Evolutionary conservation across 1,140 invertebrate species (phyloP).

Genomic region (Drosophila busckii): DNA sequence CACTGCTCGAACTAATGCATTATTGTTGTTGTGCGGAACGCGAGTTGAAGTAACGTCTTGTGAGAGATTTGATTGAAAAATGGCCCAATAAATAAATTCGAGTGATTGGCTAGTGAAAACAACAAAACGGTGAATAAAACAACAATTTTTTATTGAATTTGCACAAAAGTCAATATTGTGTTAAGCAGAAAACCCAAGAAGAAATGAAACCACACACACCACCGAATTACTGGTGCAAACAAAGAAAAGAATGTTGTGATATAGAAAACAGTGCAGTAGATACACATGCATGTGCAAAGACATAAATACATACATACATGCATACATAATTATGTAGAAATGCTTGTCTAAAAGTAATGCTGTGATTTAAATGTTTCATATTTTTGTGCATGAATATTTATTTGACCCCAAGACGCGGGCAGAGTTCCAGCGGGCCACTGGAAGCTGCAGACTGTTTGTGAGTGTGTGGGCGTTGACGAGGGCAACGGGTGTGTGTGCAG

Average conservation of each 20-base stretch:
- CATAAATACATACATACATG: background rate
- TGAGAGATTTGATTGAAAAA: constrained; percentile 10
- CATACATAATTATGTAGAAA: constrained; percentile 3
- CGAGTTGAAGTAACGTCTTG: constrained; percentile 21
- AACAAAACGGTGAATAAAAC: constrained; percentile 28
- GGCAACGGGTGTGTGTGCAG: too few relatives aligned
- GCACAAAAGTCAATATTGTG: constrained; percentile 7
- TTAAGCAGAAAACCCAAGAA: background rate
- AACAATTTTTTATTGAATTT: background rate
- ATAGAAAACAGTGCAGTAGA: constrained; percentile 34
- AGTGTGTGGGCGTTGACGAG: too few relatives aligned
- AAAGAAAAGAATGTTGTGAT: constrained; percentile 46
- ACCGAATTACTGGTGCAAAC: constrained; percentile 25
- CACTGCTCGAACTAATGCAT: constrained; percentile 1
- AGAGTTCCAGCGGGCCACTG: constrained; percentile 24
- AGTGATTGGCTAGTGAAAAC: constrained; percentile 18
- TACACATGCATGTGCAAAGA: constrained; percentile 22
- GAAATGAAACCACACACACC: constrained; percentile 12
- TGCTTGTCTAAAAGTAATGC: background rate
- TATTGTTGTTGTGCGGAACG: constrained; percentile 22
- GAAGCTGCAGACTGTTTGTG: constrained; percentile 29
- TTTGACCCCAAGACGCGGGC: constrained; percentile 32
- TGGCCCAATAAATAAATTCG: constrained; percentile 22
- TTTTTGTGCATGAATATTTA: background rate
- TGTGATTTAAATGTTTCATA: background rate